A percentile compares a stretch with the other conserved stretches of the same genome.
These are phyloP conservation scores for Acronicta aceris DNA, from an alignment of 2,888 invertebrate genomes.

Conservation along the genomic window DNA sequence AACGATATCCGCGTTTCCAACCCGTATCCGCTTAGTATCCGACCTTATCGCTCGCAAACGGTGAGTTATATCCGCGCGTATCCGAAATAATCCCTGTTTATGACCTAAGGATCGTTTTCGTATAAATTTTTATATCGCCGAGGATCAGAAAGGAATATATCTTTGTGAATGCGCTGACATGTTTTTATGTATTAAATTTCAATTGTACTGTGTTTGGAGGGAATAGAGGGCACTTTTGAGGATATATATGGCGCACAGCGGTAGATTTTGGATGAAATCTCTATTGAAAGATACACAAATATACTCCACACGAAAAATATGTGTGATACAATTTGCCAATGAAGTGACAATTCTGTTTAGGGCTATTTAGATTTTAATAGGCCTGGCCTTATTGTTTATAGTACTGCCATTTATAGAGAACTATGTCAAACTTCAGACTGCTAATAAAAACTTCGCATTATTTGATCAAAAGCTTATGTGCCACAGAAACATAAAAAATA, in stretches of 20 bases:
- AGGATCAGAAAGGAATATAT: constrained; percentile 72
- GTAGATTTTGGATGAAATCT: not conserved
- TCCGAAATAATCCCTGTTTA: constrained; percentile 73
- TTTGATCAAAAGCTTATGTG: too few species aligned
- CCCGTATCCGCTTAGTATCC: constrained; percentile 54
- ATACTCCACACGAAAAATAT: too few species aligned
- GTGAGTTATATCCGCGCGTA: constrained; percentile 63
- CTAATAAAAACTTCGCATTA: too few species aligned
- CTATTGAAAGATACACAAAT: not conserved
- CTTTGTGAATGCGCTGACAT: constrained; percentile 43
- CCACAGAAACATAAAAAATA: not conserved
- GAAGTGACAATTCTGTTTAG: too few species aligned
- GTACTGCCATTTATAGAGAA: too few species aligned
- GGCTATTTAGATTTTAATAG: too few species aligned
- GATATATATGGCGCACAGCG: constrained; percentile 2
- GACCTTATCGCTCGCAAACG: constrained; percentile 57
- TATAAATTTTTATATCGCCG: constrained; percentile 81
- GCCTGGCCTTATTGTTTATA: too few species aligned
- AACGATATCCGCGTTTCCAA: constrained; percentile 58
- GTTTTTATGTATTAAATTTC: constrained; percentile 63
- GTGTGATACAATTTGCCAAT: too few species aligned
- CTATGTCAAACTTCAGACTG: too few species aligned
- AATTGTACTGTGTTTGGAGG: constrained; percentile 30
- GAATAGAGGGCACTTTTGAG: constrained; percentile 8
- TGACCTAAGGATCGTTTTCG: constrained; percentile 69